Evolutionary conservation across 2,113 vertebrate genomes (phyloP).

Genomic region (Gymnorhina tibicen): DNA sequence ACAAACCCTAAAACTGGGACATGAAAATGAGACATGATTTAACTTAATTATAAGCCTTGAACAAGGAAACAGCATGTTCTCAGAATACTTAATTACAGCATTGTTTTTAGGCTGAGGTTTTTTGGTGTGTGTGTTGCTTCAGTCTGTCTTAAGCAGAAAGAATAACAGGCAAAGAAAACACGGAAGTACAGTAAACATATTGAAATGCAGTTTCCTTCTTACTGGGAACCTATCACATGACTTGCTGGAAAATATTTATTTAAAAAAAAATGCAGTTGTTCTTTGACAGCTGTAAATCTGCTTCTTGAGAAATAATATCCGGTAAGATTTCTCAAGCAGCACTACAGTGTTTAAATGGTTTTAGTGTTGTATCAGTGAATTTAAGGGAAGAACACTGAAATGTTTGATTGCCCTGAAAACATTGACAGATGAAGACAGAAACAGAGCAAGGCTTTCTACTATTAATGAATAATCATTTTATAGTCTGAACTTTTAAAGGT

Average conservation of each 20-base stretch:
- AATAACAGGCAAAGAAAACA: conserved; percentile 35
- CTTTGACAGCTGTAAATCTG: not conserved
- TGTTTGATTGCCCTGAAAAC: not conserved
- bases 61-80: conserved; percentile 40
- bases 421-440: not conserved
- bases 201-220: conserved; percentile 47
- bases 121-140: not conserved
- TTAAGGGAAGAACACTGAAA: not conserved
- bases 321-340: not conserved
- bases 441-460: not conserved
- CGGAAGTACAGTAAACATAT: conserved; percentile 48
- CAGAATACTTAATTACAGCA: conserved; percentile 53
- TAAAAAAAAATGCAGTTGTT: not conserved
- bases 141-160: not conserved
- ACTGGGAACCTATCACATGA: conserved; percentile 15
- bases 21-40: conserved; percentile 47
- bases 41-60: conserved; percentile 52
- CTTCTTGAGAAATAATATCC: not conserved
- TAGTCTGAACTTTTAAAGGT: not conserved
- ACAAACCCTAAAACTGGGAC: not conserved
- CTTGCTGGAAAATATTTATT: conserved; percentile 6
- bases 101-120: not conserved
- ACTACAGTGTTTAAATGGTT: not conserved
- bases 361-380: not conserved
- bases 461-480: not conserved